Conservation (phyloP, 2,797 vertebrate genomes). For the Leucoraja ocellata region DNA sequence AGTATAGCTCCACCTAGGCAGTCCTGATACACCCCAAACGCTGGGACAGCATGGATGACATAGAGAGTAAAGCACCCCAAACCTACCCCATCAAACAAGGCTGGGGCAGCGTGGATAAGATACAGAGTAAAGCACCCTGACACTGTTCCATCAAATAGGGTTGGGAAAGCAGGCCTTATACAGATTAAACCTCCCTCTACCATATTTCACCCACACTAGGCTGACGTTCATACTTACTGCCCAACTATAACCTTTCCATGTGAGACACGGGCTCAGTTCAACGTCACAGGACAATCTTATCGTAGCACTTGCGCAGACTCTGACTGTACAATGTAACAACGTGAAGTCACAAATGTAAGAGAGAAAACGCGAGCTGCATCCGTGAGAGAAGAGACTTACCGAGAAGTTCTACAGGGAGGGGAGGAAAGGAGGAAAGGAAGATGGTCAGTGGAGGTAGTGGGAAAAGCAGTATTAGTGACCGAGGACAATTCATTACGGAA, state of each 20-base stretch:
- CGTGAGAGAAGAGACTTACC: slow-evolving; percentile 59
- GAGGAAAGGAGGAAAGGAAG: not conserved
- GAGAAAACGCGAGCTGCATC: not conserved
- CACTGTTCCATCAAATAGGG: not conserved
- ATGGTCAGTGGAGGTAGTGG: slow-evolving; percentile 47
- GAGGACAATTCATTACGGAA: not conserved
- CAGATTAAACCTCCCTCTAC: not conserved
- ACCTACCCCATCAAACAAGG: not conserved
- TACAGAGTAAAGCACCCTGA: not conserved
- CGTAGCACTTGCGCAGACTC: not conserved
- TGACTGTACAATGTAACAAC: not conserved
- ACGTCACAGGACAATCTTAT: not conserved
- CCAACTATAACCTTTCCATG: not conserved
- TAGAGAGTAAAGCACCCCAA: not conserved
- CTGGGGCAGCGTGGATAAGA: not conserved
- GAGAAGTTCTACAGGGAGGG: slow-evolving; percentile 65
- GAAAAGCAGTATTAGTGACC: not conserved
- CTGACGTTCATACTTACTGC: not conserved
- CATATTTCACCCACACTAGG: not conserved
- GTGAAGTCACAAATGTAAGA: too few species aligned
- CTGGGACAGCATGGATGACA: not conserved
- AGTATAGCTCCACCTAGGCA: not conserved
- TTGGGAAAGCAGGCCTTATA: not conserved
- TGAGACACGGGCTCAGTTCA: not conserved
- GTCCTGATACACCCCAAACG: not conserved